These are phyloP conservation scores for Misgurnus anguillicaudatus DNA, from an alignment of 2,113 vertebrate genomes.

Conservation along the genomic window DNA sequence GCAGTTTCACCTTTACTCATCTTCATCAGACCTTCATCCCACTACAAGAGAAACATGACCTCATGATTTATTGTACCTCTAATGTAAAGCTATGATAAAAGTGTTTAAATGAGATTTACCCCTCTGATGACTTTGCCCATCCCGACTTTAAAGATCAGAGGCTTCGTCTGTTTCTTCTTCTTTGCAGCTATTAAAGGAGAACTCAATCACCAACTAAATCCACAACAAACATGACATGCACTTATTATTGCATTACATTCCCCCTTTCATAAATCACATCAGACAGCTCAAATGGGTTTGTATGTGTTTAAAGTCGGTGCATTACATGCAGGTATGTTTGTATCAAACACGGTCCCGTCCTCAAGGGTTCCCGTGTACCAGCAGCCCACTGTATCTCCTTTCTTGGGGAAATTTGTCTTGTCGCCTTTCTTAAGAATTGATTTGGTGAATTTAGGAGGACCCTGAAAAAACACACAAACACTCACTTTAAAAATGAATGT, in stretches of 20 bases:
- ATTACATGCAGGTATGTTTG: slow-evolving; percentile 85
- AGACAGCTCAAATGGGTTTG: no score
- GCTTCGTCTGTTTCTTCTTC: slow-evolving; percentile 94
- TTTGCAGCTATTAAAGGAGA: slow-evolving; percentile 79
- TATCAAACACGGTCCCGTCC: slow-evolving; percentile 95
- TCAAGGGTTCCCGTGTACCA: slow-evolving; percentile 94
- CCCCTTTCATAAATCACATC: no score
- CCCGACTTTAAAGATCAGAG: slow-evolving; percentile 93
- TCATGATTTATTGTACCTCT: neutral
- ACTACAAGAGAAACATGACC: slow-evolving; percentile 69
- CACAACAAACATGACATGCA: no score
- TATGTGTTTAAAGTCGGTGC: no score
- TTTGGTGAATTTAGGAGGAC: slow-evolving; percentile 90
- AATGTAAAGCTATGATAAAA: neutral
- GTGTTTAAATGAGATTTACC: slow-evolving; percentile 70
- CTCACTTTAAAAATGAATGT: neutral
- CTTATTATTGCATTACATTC: no score
- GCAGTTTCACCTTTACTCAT: slow-evolving; percentile 98
- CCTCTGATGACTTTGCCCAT: slow-evolving; percentile 93
- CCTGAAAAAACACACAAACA: slow-evolving; percentile 67
- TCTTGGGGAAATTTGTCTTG: slow-evolving; percentile 93
- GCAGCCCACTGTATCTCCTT: slow-evolving; percentile 92
- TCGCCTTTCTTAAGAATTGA: slow-evolving; percentile 91
- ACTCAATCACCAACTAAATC: neutral
- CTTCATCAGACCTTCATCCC: slow-evolving; percentile 92